phyloP scores from a whole-genome alignment of 2,113 vertebrate species.

The Bungarus multicinctus region DNA sequence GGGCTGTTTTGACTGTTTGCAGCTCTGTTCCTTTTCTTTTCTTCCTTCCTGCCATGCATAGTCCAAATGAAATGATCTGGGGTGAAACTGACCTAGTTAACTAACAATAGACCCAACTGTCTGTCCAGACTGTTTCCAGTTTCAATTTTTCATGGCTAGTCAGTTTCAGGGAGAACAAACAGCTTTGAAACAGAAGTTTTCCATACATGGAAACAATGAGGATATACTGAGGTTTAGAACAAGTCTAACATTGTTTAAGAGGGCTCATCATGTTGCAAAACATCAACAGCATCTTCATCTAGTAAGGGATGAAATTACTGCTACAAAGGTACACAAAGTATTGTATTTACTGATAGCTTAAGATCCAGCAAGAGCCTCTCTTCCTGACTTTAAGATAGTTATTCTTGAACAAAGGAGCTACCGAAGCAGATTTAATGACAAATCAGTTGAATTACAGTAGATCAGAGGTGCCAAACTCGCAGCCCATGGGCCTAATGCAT shows the following conservation, averaged over 20 bases:
- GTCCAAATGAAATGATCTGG: background rate
- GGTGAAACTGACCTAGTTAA: background rate
- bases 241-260: background rate
- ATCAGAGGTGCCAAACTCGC: background rate
- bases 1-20: background rate
- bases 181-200: background rate
- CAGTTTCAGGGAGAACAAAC: background rate
- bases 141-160: background rate
- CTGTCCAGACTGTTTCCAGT: background rate
- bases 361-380: background rate
- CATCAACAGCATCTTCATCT: background rate
- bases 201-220: background rate
- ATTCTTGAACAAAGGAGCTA: background rate
- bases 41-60: background rate
- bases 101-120: background rate
- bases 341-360: background rate
- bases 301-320: background rate
- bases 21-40: background rate
- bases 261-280: background rate
- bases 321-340: background rate
- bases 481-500: no score
- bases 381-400: background rate
- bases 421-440: background rate
- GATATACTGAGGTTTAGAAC: background rate
- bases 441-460: background rate